These are phyloP conservation scores for Cossypha dichroa DNA, from an alignment of 2,797 vertebrate genomes.

Conservation along the genomic window DNA sequence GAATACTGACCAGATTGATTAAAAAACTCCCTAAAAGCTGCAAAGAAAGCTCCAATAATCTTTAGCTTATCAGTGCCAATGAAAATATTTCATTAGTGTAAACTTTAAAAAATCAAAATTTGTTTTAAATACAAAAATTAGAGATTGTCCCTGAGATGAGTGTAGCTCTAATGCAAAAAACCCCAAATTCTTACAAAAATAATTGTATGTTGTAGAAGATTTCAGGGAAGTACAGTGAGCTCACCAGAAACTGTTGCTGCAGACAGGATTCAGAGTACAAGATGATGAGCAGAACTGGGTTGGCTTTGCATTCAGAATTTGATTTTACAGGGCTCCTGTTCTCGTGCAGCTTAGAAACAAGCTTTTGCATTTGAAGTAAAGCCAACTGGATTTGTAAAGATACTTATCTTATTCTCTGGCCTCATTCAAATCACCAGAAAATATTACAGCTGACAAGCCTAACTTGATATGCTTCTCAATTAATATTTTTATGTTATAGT, in stretches of 20 bases:
- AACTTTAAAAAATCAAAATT: not conserved
- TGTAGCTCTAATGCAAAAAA: not conserved
- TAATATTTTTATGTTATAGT: not conserved
- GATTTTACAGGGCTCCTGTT: not conserved
- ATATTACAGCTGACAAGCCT: conserved; percentile 31
- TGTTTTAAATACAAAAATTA: not conserved
- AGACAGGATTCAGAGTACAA: not conserved
- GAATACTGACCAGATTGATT: not conserved
- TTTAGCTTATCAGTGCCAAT: not conserved
- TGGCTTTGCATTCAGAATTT: conserved; percentile 24
- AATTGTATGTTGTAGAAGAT: not conserved
- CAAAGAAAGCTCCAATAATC: not conserved
- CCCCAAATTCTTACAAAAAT: not conserved
- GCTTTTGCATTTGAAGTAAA: conserved; percentile 17
- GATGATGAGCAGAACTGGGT: conserved; percentile 17
- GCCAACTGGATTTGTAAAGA: conserved; percentile 36
- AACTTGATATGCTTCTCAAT: not conserved
- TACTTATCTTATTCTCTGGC: conserved; percentile 30
- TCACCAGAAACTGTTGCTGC: not conserved
- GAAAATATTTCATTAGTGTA: not conserved
- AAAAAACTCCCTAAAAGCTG: not conserved
- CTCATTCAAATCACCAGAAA: conserved; percentile 3
- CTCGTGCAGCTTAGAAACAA: not conserved
- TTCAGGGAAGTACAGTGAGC: not conserved
- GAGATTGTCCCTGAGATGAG: not conserved